Percentiles rank a stretch among this genome's conserved stretches.
phyloP scores from a whole-genome alignment of 2,113 vertebrate species.

The Halichoeres trimaculatus region DNA sequence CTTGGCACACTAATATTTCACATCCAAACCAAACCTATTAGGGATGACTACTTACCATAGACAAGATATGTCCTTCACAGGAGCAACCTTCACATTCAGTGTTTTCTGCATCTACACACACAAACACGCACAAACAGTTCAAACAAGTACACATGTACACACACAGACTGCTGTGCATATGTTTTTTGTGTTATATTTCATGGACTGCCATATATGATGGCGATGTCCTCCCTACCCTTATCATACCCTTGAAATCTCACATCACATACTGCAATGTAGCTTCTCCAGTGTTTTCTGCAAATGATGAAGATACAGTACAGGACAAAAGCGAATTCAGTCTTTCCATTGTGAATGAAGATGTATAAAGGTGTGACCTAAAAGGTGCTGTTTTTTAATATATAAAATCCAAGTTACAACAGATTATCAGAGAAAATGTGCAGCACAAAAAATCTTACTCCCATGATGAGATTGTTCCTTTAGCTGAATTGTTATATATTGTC shows the following conservation, averaged over 20 bases:
- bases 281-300: not conserved
- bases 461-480: not conserved
- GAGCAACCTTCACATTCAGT: conserved; percentile 87
- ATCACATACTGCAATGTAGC: not conserved
- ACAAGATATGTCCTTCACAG: conserved; percentile 95
- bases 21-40: conserved; percentile 95
- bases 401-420: too few relatives aligned
- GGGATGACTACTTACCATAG: conserved; percentile 94
- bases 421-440: too few relatives aligned
- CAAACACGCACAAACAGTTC: conserved; percentile 46
- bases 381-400: too few relatives aligned
- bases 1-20: conserved; percentile 94
- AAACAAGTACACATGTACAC: conserved; percentile 9
- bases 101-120: conserved; percentile 64
- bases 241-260: conserved; percentile 72
- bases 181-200: conserved; percentile 68
- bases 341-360: not conserved
- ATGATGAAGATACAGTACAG: not conserved
- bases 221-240: conserved; percentile 44
- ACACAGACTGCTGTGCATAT: conserved; percentile 53
- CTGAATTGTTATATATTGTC: not conserved
- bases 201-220: conserved; percentile 36
- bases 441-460: not conserved
- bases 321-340: not conserved
- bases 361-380: not conserved